Percentiles rank a stretch among this genome's conserved stretches.
Evolutionary conservation across 2,888 invertebrate genomes (phyloP).

Genomic region (Dryococelus australis): DNA sequence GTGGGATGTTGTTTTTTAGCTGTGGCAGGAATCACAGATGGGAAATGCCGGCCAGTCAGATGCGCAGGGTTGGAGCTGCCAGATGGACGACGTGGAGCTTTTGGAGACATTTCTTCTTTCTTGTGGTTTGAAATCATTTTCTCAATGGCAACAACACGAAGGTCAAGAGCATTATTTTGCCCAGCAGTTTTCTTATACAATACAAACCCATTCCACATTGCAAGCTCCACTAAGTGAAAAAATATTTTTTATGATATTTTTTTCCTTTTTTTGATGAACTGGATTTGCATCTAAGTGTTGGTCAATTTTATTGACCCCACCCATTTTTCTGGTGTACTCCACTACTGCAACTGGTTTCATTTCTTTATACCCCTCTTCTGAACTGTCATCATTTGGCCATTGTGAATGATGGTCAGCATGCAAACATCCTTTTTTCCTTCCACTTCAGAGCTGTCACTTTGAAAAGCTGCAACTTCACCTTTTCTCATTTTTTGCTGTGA

Average conservation of each 20-base stretch:
- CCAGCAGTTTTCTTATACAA: slow-evolving; percentile 10
- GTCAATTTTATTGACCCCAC: slow-evolving; percentile 50
- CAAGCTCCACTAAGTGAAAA: slow-evolving; percentile 16
- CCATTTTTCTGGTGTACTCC: slow-evolving; percentile 40
- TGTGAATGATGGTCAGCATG: not conserved
- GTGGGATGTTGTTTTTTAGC: not conserved
- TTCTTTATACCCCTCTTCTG: too few species aligned
- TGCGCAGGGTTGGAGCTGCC: slow-evolving; percentile 16
- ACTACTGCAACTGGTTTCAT: too few species aligned
- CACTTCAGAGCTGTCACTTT: not conserved
- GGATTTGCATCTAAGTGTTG: slow-evolving; percentile 47
- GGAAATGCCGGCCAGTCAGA: slow-evolving; percentile 25
- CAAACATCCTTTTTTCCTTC: not conserved
- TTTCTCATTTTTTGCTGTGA: not conserved
- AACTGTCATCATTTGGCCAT: too few species aligned
- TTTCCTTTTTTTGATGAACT: slow-evolving; percentile 45
- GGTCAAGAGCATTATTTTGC: not conserved
- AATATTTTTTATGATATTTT: slow-evolving; percentile 13
- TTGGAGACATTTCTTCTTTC: slow-evolving; percentile 20
- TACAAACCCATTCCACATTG: slow-evolving; percentile 17
- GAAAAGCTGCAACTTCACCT: not conserved
- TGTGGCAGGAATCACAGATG: slow-evolving; percentile 22
- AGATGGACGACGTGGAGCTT: slow-evolving; percentile 21
- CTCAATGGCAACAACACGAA: not conserved
- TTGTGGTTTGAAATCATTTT: slow-evolving; percentile 5